phyloP scores from a whole-genome alignment of 1,140 invertebrate species.

The Aleiodes sp. region DNA sequence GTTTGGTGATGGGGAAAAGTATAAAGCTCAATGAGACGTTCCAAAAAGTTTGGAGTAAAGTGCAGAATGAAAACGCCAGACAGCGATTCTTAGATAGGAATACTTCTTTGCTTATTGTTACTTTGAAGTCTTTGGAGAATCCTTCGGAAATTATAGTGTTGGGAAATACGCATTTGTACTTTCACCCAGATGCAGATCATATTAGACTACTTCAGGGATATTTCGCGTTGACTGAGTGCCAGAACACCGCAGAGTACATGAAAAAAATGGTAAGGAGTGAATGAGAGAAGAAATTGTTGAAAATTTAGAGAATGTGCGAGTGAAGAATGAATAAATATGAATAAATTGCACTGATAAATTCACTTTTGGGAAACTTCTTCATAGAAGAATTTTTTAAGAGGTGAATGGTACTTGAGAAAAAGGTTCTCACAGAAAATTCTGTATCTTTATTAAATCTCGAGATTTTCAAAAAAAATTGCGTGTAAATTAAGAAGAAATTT shows the following conservation, averaged over 20 bases:
- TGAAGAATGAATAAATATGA: too few species aligned
- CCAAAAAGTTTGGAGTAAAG: constrained; percentile 68
- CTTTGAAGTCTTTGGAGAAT: constrained; percentile 72
- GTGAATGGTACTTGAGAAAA: too few species aligned
- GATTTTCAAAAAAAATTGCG: too few species aligned
- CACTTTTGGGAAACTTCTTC: too few species aligned
- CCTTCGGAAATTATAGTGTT: constrained; percentile 74
- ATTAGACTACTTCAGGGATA: constrained; percentile 83
- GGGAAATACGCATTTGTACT: constrained; percentile 93
- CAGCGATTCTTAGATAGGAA: constrained; percentile 71
- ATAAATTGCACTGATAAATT: too few species aligned
- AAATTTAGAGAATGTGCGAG: constrained; percentile 11
- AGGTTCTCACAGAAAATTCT: too few species aligned
- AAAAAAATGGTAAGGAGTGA: constrained; percentile 54
- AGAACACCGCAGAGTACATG: constrained; percentile 64
- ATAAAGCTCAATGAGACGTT: constrained; percentile 67
- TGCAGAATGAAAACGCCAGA: constrained; percentile 72
- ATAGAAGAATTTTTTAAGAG: too few species aligned
- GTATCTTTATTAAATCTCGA: too few species aligned
- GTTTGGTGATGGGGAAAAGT: constrained; percentile 69
- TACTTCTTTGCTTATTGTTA: constrained; percentile 70
- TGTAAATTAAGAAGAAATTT: neutral
- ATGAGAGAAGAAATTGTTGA: neutral
- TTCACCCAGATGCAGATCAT: constrained; percentile 88
- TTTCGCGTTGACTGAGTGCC: constrained; percentile 70